Evolutionary conservation across 2,888 invertebrate genomes (phyloP).

Genomic region (Cordylochernes scorpioides): DNA sequence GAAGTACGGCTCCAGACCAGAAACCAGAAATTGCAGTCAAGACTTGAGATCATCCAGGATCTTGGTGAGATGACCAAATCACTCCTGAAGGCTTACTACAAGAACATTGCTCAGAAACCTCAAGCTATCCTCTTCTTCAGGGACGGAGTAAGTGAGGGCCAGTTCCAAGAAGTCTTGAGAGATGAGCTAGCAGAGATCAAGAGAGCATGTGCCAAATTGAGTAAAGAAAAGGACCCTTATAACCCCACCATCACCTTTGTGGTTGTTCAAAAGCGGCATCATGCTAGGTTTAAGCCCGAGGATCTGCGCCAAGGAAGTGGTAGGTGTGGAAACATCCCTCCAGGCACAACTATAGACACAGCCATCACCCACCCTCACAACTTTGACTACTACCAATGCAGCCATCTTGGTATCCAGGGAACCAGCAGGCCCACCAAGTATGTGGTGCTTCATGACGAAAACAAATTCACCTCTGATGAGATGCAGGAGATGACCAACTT

Average conservation of each 20-base stretch:
- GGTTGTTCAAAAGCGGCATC: slow-evolving; percentile 87
- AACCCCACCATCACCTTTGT: slow-evolving; percentile 61
- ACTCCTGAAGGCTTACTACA: slow-evolving; percentile 34
- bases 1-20: slow-evolving; percentile 43
- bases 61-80: slow-evolving; percentile 37
- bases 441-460: slow-evolving; percentile 14
- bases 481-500: slow-evolving; percentile 14
- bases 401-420: slow-evolving; percentile 29
- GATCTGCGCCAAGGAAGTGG: slow-evolving; percentile 15
- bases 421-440: slow-evolving; percentile 12
- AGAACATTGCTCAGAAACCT: slow-evolving; percentile 26
- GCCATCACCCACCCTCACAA: slow-evolving; percentile 58
- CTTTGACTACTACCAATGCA: slow-evolving; percentile 62
- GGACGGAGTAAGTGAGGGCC: slow-evolving; percentile 66
- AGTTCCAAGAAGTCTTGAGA: slow-evolving; percentile 34
- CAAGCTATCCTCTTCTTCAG: slow-evolving; percentile 39
- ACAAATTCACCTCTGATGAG: slow-evolving; percentile 12
- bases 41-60: slow-evolving; percentile 23
- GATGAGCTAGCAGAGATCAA: slow-evolving; percentile 28
- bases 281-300: slow-evolving; percentile 35
- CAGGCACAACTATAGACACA: slow-evolving; percentile 63
- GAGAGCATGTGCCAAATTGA: slow-evolving; percentile 34
- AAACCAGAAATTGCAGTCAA: slow-evolving; percentile 16
- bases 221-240: slow-evolving; percentile 27
- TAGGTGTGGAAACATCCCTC: slow-evolving; percentile 37